A percentile compares a stretch with the other conserved stretches of the same genome.
These are phyloP conservation scores for Papilio polytes DNA, from an alignment of 1,140 invertebrate genomes.

Conservation along the genomic window DNA sequence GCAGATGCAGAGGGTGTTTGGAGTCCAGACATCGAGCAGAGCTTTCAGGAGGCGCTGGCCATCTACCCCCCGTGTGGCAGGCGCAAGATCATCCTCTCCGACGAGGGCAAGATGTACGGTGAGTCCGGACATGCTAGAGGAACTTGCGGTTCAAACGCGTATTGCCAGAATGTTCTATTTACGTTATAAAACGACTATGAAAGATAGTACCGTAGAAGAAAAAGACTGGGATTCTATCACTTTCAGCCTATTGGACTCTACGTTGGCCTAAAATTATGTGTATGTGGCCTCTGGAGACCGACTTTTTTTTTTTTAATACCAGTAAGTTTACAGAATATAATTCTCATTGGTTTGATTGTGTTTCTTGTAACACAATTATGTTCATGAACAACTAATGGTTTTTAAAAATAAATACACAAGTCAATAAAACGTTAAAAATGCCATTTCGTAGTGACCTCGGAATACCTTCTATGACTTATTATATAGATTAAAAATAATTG, in stretches of 20 bases:
- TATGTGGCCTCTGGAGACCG: not conserved
- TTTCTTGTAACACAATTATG: no score
- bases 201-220: not conserved
- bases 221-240: no score
- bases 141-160: not conserved
- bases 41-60: constrained; percentile 99
- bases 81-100: constrained; percentile 99
- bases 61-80: constrained; percentile 99
- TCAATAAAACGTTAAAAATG: constrained; percentile 26
- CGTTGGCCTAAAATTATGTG: not conserved
- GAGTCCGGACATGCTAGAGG: constrained; percentile 85
- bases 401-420: constrained; percentile 19
- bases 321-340: not conserved
- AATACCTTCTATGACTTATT: constrained; percentile 27
- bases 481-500: constrained; percentile 20
- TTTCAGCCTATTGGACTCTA: not conserved
- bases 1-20: constrained; percentile 99
- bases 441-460: constrained; percentile 13
- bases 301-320: not conserved
- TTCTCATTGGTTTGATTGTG: not conserved
- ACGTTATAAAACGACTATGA: not conserved
- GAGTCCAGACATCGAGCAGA: constrained; percentile 99
- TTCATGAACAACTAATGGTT: not conserved
- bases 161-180: not conserved
- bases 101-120: constrained; percentile 99